Conservation (phyloP, 2,797 vertebrate species). For the Oreochromis mossambicus region DNA sequence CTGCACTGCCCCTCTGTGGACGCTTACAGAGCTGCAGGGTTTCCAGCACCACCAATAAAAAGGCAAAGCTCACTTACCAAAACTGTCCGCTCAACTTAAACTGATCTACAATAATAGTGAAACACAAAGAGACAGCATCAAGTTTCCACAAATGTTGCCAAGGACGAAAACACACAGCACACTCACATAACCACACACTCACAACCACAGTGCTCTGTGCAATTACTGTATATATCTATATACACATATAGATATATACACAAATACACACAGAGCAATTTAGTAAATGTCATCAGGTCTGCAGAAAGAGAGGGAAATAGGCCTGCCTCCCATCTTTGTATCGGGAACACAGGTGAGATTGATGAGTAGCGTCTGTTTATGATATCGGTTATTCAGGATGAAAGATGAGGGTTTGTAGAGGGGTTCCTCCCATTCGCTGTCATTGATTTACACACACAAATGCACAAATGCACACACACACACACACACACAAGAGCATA, state of each 20-base stretch:
- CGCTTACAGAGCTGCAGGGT: conserved; percentile 16
- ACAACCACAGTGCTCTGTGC: background rate
- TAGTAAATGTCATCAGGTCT: conserved; percentile 73
- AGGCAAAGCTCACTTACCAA: conserved; percentile 10
- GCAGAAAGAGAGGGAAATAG: conserved; percentile 73
- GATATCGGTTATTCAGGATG: conserved; percentile 79
- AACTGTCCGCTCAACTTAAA: conserved; percentile 35
- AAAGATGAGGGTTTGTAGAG: conserved; percentile 77
- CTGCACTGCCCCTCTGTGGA: conserved; percentile 72
- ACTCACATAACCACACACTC: background rate
- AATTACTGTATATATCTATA: background rate
- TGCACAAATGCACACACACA: conserved; percentile 33
- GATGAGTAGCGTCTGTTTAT: conserved; percentile 76
- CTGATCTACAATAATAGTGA: conserved; percentile 29
- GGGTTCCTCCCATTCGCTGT: conserved; percentile 77
- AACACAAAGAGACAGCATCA: conserved; percentile 22
- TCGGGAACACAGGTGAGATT: conserved; percentile 74
- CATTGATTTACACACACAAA: conserved; percentile 74
- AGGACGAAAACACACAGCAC: conserved; percentile 19
- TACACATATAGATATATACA: background rate
- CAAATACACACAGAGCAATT: conserved; percentile 47
- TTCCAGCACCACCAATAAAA: background rate
- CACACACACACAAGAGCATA: conserved; percentile 10
- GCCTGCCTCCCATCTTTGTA: conserved; percentile 64
- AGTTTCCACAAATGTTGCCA: conserved; percentile 17